Evolutionary conservation across 2,113 vertebrate species (phyloP), one percentile per base, ranked within the genome.

Genomic region (Nerophis ophidion): DNA sequence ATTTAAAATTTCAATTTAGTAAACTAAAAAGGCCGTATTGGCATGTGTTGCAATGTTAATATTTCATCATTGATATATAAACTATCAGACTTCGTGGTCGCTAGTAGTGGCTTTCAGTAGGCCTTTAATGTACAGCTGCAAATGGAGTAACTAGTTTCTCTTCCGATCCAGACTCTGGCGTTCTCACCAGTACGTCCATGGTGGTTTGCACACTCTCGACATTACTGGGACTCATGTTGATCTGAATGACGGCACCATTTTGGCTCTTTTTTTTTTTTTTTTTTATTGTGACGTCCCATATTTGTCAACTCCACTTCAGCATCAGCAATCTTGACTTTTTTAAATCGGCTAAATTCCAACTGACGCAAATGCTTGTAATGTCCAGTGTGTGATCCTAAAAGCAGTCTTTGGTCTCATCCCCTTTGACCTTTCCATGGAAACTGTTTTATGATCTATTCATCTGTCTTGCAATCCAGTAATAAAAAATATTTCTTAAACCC

Each of bases 191-290:
- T 64, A 61, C 60, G 66, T 67, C 72, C 52, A 44, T 72, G 63
- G 57, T 79, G 69, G 42, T 70, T 65, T 72, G 57, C 63, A 64
- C 53, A 53, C 53, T 61, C 53, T 55, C 71, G 58, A 71, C 54
- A 42, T 50, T 7, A 34, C 16, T 65, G 54, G 36, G 35, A 65
- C 42, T 65, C 57, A 49, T 40, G 10, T 49, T 51, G 34, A 16
- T 56, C n/a, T 70, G 62, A 65, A 65, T 42, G 50, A 55, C 36
- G 9, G 15, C 51, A 16, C 9, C 56, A 33, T 45, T 48, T 42
- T 35, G 8, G 8, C 2, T 33, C 57, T 12, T 51, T 52, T 19
- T 26, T 5, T 51, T 52, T 19, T 26, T 5, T 38, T 47, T 6
- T 26, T 12, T 16, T 16, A n/a, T 45, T 26, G 14, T 10, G 4